Percentiles rank a stretch among this genome's conserved stretches.
phyloP scores from a whole-genome alignment of 2,797 vertebrate genomes.

The Lophius americanus region DNA sequence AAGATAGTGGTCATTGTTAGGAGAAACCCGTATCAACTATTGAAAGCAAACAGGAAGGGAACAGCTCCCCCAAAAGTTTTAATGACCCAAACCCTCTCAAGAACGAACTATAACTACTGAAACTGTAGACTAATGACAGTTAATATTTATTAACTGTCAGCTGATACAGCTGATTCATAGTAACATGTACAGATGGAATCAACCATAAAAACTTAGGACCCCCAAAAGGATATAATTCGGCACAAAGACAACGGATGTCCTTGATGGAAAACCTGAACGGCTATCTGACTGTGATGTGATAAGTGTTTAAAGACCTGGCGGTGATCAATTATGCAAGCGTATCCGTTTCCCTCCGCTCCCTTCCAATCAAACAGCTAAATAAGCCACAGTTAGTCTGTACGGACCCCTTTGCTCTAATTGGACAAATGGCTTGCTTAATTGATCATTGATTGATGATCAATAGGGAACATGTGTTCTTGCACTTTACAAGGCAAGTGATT shows the following conservation, averaged over 20 bases:
- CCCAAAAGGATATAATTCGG: constrained; percentile 16
- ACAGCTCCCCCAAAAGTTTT: not conserved
- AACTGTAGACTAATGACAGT: too few relatives aligned
- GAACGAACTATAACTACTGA: too few relatives aligned
- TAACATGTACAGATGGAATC: too few relatives aligned
- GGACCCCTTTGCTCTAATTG: constrained; percentile 76
- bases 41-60: not conserved
- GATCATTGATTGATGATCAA: constrained; percentile 87
- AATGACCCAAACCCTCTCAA: too few relatives aligned
- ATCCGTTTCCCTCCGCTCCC: constrained; percentile 69
- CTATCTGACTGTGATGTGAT: constrained; percentile 62
- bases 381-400: constrained; percentile 64
- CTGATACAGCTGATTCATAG: too few relatives aligned
- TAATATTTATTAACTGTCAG: too few relatives aligned
- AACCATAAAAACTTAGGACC: not conserved
- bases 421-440: constrained; percentile 87
- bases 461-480: constrained; percentile 81
- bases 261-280: constrained; percentile 38
- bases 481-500: constrained; percentile 81
- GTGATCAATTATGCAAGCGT: constrained; percentile 82
- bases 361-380: constrained; percentile 79
- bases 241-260: constrained; percentile 37
- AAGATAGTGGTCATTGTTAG: not conserved
- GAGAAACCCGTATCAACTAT: not conserved
- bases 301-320: constrained; percentile 78